Evolutionary conservation across 1,140 invertebrate species (phyloP).

Genomic region (Heliconius eleuchia): DNA sequence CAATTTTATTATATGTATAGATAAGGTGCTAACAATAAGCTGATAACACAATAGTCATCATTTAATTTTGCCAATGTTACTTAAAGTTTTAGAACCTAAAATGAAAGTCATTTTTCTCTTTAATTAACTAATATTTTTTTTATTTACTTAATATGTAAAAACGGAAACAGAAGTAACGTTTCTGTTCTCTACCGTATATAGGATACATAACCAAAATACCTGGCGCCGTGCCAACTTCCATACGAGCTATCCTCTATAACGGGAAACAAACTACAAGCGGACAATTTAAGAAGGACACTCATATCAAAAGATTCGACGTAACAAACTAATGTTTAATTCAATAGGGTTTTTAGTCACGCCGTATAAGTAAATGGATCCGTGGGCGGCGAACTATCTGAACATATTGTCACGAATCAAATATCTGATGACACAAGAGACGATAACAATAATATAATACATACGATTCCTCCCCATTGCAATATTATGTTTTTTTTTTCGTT

Average conservation of each 20-base stretch:
- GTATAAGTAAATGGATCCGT: conserved; percentile 16
- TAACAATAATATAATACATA: not conserved
- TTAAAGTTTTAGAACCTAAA: too few relatives aligned
- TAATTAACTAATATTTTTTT: too few relatives aligned
- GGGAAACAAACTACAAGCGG: conserved; percentile 44
- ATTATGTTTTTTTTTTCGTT: not conserved
- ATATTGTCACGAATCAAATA: conserved; percentile 18
- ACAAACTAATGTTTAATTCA: conserved; percentile 57
- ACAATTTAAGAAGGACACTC: conserved; percentile 45
- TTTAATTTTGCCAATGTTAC: too few relatives aligned
- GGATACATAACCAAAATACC: conserved; percentile 39
- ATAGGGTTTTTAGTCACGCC: conserved; percentile 43
- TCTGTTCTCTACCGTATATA: conserved; percentile 29
- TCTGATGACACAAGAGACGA: conserved; percentile 6
- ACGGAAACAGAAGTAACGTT: conserved; percentile 50
- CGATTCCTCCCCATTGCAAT: not conserved
- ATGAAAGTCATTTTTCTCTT: too few relatives aligned
- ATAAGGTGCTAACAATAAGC: too few relatives aligned
- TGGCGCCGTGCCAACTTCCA: conserved; percentile 60
- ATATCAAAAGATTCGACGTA: conserved; percentile 39
- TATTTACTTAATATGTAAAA: conserved; percentile 43
- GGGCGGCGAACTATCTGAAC: conserved; percentile 12
- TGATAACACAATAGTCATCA: too few relatives aligned
- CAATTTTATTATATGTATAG: too few relatives aligned
- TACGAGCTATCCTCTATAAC: conserved; percentile 53